Base-by-base conservation (phyloP, 2,888 invertebrate genomes). In the Xiphydria camelus region DNA sequence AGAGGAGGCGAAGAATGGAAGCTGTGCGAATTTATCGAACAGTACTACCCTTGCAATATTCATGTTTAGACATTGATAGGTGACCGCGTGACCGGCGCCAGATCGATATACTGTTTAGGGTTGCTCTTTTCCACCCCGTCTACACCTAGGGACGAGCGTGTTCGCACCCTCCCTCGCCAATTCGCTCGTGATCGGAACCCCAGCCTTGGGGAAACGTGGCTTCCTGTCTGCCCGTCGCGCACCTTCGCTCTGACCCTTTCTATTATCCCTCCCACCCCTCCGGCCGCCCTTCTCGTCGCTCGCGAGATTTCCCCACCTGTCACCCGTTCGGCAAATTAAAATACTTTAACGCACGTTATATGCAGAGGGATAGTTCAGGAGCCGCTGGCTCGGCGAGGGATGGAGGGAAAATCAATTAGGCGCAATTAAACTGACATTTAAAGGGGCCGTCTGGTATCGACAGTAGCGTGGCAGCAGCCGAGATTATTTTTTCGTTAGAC, bases 101-200 rank as follows among this genome's bases (percentile, higher is more conserved):
- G 64, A 72, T 70, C 67, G 60, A 69, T 69, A 67, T 61, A 59
- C 61, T 63, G 62, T 64, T 70, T 62, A 59, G 63, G 56, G 58
- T 59, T n/a, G 59, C 57, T 62, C 62, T 64, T 65, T 66, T 58
- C 61, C 60, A 58, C 59, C 58, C 62, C 64, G 59, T 64, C 55
- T 57, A 44, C 49, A 43, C 44, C 39, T 41, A 43, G n/a, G n/a
- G n/a, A n/a, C n/a, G n/a, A n/a, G n/a, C n/a, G n/a, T n/a, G n/a
- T n/a, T n/a, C n/a, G n/a, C n/a, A n/a, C n/a, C 34, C 36, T 50
- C 44, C 47, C 37, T 49, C 42, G 37, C 38, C 45, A n/a, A n/a
- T 25, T 33, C 33, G 17, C 46, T 39, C 47, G 39, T 52, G 39
- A 53, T 45, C 47, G 34, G 45, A 53, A 44, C 37, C 40, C 42